Conservation (phyloP, 2,797 vertebrate species). For the Leontopithecus rosalia region DNA sequence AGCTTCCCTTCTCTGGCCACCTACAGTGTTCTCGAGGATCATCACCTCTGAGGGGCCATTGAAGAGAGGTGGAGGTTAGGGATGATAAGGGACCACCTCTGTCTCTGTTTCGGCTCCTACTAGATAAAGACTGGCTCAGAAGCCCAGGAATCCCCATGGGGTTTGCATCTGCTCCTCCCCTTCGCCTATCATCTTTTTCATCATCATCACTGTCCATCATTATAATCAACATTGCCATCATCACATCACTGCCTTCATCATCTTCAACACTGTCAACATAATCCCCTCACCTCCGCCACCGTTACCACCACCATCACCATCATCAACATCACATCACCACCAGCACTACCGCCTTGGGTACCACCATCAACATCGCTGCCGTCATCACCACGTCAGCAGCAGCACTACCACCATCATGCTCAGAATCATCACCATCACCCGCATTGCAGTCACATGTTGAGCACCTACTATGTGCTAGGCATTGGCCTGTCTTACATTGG, state of each 20-base stretch:
- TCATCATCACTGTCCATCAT: not conserved
- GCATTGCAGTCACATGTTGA: not conserved
- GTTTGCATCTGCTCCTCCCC: not conserved
- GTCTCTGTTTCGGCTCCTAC: not conserved
- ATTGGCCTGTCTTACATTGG: not conserved
- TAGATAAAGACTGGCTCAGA: not conserved
- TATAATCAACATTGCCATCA: too few species aligned
- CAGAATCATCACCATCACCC: not conserved
- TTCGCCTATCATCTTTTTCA: not conserved
- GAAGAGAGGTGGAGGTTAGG: conserved; percentile 40
- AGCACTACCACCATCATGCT: not conserved
- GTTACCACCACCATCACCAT: not conserved
- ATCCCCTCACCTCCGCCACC: not conserved
- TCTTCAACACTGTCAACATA: not conserved
- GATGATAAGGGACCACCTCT: not conserved
- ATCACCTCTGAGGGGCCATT: conserved; percentile 88
- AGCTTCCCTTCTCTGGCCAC: conserved; percentile 85
- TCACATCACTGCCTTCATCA: not conserved
- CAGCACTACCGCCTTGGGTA: not conserved
- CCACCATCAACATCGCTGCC: too few species aligned
- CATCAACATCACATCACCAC: not conserved
- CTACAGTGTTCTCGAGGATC: conserved; percentile 86
- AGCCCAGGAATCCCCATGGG: not conserved
- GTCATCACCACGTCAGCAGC: not conserved
- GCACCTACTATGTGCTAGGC: not conserved